Evolutionary conservation across 2,113 vertebrate genomes (phyloP).

Genomic region (Hirundichthys speculiger): DNA sequence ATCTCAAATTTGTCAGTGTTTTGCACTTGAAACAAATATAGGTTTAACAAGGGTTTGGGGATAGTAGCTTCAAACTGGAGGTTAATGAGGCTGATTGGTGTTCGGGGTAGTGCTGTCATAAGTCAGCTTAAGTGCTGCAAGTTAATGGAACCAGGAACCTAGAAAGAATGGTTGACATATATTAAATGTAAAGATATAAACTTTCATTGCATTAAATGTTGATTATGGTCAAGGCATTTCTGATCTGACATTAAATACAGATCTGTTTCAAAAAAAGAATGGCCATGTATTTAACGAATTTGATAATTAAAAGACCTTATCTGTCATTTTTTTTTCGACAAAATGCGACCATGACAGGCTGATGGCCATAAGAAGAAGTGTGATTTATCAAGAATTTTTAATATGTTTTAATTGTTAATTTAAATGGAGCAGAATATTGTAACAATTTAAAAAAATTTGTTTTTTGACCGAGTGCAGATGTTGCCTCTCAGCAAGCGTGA

Average conservation of each 20-base stretch:
- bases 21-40: slow-evolving; percentile 47
- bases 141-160: not conserved
- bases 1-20: slow-evolving; percentile 46
- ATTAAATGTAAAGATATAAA: no score
- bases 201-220: no score
- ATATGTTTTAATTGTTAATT: no score
- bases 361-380: no score
- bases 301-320: not conserved
- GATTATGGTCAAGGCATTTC: no score
- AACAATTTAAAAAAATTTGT: not conserved
- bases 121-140: not conserved
- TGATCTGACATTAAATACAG: no score
- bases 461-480: slow-evolving; percentile 10
- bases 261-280: not conserved
- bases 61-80: not conserved
- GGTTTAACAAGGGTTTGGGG: slow-evolving; percentile 14
- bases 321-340: not conserved
- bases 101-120: not conserved
- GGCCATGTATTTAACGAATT: not conserved
- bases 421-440: no score
- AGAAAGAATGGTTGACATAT: not conserved
- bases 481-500: not conserved
- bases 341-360: not conserved
- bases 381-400: no score
- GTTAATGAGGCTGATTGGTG: not conserved